A percentile compares a stretch with the other conserved stretches of the same genome.
phyloP scores from a whole-genome alignment of 2,797 vertebrate genomes.

The Meriones psammophilus region DNA sequence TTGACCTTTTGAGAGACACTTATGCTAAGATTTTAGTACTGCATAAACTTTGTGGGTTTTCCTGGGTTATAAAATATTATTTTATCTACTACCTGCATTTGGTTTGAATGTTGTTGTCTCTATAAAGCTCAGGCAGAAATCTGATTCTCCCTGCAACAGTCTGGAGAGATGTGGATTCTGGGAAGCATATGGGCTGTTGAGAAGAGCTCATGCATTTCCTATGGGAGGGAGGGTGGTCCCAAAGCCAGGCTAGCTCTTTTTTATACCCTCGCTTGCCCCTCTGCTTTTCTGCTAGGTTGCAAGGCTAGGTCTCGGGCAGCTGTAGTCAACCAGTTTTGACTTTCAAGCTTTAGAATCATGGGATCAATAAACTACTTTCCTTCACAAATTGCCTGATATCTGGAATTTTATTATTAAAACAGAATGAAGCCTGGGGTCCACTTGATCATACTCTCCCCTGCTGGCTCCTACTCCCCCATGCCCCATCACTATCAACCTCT shows the following conservation, averaged over 20 bases:
- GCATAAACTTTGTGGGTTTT: background rate
- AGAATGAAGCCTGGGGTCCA: background rate
- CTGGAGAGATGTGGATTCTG: too few species aligned
- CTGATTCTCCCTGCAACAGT: too few species aligned
- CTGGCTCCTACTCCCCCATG: background rate
- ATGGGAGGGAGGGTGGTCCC: too few species aligned
- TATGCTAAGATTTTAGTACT: background rate
- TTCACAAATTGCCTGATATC: background rate
- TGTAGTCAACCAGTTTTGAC: background rate
- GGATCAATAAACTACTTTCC: background rate
- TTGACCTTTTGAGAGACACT: background rate
- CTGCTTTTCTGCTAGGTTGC: background rate
- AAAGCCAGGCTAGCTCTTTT: background rate
- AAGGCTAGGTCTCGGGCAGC: background rate
- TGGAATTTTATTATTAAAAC: too few species aligned
- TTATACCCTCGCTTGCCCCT: fast-evolving
- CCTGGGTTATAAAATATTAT: background rate
- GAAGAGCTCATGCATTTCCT: background rate
- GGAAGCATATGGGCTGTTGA: background rate
- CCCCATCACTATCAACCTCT: too few species aligned
- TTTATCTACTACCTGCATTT: background rate
- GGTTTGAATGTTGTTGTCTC: background rate
- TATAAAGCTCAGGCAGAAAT: background rate
- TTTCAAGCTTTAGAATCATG: background rate
- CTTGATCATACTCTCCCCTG: background rate